A percentile compares a stretch with the other conserved stretches of the same genome.
Evolutionary conservation across 2,888 invertebrate species (phyloP).

Genomic region (Eupithecia centaureata): DNA sequence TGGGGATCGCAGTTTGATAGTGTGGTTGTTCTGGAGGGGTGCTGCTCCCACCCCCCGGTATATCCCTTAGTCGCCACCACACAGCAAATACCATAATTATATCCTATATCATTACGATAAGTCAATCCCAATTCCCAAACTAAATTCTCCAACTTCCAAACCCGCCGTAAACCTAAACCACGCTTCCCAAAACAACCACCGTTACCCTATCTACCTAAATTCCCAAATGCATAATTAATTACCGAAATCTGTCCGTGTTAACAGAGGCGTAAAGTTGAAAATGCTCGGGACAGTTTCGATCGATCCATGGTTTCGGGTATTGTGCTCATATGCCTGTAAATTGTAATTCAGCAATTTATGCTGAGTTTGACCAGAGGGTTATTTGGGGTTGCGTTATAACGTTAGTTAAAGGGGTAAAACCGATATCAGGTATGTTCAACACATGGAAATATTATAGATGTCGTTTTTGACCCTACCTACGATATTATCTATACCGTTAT

Average conservation of each 20-base stretch:
- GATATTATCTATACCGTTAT: neutral
- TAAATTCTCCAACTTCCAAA: too few species aligned
- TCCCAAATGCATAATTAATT: constrained; percentile 21
- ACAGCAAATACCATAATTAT: too few species aligned
- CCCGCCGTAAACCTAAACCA: constrained; percentile 3
- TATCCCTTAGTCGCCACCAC: too few species aligned
- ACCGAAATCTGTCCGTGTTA: constrained; percentile 16
- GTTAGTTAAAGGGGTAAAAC: neutral
- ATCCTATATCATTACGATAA: neutral
- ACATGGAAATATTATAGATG: neutral
- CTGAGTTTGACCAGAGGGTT: constrained; percentile 16
- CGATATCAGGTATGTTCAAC: neutral
- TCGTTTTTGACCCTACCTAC: neutral
- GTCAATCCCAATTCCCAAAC: neutral
- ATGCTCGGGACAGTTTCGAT: constrained; percentile 19
- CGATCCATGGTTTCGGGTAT: constrained; percentile 20
- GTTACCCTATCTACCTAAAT: constrained; percentile 1
- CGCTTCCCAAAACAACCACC: neutral
- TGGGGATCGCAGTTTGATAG: too few species aligned
- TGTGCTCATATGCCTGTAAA: constrained; percentile 20
- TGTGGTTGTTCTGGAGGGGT: too few species aligned
- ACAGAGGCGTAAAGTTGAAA: constrained; percentile 20
- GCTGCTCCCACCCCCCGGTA: too few species aligned
- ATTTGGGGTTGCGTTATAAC: neutral
- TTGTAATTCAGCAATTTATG: constrained; percentile 11